Conservation (phyloP, 1,140 invertebrate genomes). For the Babylonia areolata region DNA sequence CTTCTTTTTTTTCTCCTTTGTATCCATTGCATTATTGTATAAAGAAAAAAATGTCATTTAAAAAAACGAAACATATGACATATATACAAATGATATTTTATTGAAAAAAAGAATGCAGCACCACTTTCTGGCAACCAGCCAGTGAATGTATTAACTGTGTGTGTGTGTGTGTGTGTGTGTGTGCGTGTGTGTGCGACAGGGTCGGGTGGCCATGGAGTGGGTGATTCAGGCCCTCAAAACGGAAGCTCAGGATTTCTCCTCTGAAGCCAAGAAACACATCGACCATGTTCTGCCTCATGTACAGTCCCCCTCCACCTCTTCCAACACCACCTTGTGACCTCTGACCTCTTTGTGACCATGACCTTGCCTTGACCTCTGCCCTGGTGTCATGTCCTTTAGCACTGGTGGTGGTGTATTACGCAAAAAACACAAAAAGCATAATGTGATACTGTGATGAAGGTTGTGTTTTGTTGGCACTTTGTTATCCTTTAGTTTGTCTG, state of each 20-base stretch:
- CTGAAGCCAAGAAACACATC: slow-evolving; percentile 73
- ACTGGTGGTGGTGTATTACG: too few relatives aligned
- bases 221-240: slow-evolving; percentile 92
- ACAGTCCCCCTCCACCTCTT: background rate
- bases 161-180: too few relatives aligned
- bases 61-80: too few relatives aligned
- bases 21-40: too few relatives aligned
- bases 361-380: background rate
- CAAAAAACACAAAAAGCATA: background rate
- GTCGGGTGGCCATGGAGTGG: slow-evolving; percentile 96
- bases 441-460: slow-evolving; percentile 21
- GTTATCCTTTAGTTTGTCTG: background rate
- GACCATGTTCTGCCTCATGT: slow-evolving; percentile 16
- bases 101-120: too few relatives aligned
- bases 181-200: slow-evolving; percentile 76
- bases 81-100: too few relatives aligned
- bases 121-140: too few relatives aligned
- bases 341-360: background rate
- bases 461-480: too few relatives aligned
- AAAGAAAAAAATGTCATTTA: too few relatives aligned
- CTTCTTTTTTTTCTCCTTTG: too few relatives aligned
- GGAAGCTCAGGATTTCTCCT: slow-evolving; percentile 88
- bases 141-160: too few relatives aligned
- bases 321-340: slow-evolving; percentile 26
- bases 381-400: background rate